Conservation (phyloP, 1,140 invertebrate species). For the Delia radicum region DNA sequence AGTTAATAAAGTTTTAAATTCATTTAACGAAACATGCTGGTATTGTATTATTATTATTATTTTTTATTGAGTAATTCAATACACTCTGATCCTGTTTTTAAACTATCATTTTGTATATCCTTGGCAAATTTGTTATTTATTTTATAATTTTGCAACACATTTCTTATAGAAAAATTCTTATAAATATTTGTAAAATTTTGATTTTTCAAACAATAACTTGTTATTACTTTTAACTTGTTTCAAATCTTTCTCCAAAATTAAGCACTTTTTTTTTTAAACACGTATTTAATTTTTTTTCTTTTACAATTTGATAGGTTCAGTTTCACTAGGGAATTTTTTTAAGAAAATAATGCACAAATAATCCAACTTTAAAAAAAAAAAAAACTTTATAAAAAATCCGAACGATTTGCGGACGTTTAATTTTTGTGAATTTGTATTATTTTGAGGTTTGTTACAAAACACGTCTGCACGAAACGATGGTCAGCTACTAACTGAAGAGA, state of each 20-base stretch:
- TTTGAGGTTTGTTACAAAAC: constrained; percentile 30
- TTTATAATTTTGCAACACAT: background rate
- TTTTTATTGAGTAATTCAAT: too few species aligned
- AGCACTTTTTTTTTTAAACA: background rate
- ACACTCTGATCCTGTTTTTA: too few species aligned
- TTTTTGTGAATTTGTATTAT: background rate
- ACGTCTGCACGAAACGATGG: constrained; percentile 55
- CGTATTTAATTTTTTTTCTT: background rate
- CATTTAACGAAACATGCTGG: too few species aligned
- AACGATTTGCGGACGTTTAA: background rate
- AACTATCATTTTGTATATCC: too few species aligned
- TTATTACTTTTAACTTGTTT: background rate
- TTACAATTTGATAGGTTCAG: background rate
- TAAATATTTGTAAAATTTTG: background rate
- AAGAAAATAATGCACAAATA: background rate
- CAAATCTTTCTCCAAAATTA: background rate
- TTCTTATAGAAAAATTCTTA: background rate
- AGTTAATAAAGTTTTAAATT: too few species aligned
- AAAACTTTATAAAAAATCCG: background rate
- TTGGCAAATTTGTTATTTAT: too few species aligned
- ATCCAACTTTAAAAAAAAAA: background rate
- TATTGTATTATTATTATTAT: too few species aligned
- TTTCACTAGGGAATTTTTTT: background rate
- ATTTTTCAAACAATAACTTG: background rate
- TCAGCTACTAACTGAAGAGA: constrained; percentile 56